Conservation (phyloP, 92 coral and sea anemone species). For the Heteractis magnifica region DNA sequence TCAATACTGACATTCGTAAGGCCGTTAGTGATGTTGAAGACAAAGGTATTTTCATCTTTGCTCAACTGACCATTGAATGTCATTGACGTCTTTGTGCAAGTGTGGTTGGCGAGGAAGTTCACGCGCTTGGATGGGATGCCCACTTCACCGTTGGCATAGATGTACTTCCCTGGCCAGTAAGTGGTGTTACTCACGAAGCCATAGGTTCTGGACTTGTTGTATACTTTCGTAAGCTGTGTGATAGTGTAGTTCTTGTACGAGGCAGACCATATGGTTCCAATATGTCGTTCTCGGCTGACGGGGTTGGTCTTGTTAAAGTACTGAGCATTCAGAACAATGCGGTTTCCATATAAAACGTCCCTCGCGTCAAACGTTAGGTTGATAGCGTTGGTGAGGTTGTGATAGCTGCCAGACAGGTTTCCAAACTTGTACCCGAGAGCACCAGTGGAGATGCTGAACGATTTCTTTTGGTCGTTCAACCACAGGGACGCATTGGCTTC, state of each 20-base stretch:
- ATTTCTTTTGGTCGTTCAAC: slow-evolving; percentile 71
- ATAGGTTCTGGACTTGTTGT: slow-evolving; percentile 73
- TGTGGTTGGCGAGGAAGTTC: slow-evolving; percentile 71
- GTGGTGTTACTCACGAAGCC: slow-evolving; percentile 83
- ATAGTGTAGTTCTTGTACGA: slow-evolving; percentile 86
- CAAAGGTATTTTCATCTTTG: slow-evolving; percentile 55
- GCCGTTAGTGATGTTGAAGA: slow-evolving; percentile 66
- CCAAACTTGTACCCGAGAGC: slow-evolving; percentile 90
- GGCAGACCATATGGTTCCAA: slow-evolving; percentile 78
- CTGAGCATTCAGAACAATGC: slow-evolving; percentile 78
- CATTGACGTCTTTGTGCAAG: slow-evolving; percentile 80
- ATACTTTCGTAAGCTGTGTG: slow-evolving; percentile 70
- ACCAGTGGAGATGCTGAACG: slow-evolving; percentile 72
- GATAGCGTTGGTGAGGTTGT: slow-evolving; percentile 79
- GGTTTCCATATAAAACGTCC: slow-evolving; percentile 71
- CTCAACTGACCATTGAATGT: slow-evolving; percentile 74
- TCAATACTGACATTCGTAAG: slow-evolving; percentile 68
- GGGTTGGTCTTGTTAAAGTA: slow-evolving; percentile 70
- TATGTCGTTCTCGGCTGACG: slow-evolving; percentile 53
- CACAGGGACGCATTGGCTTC: slow-evolving; percentile 83
- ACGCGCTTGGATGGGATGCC: slow-evolving; percentile 65
- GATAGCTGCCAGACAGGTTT: slow-evolving; percentile 84
- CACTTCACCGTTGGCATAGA: slow-evolving; percentile 77
- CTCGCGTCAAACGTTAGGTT: slow-evolving; percentile 82
- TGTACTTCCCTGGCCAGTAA: slow-evolving; percentile 92